A percentile compares a stretch with the other conserved stretches of the same genome.
These are phyloP conservation scores for Musca domestica DNA, from an alignment of 1,140 invertebrate genomes.

Conservation along the genomic window DNA sequence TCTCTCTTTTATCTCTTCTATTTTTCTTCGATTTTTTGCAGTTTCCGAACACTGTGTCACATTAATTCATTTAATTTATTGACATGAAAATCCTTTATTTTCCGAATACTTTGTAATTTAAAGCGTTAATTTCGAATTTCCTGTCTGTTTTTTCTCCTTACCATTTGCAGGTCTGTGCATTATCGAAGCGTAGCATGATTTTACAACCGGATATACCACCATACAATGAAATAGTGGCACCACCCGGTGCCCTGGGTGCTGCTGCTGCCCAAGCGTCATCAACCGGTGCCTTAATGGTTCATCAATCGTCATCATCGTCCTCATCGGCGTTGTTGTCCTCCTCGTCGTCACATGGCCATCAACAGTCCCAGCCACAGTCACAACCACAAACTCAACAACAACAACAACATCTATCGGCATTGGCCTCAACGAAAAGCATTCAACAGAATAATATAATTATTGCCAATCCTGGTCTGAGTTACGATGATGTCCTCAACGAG, in stretches of 20 bases:
- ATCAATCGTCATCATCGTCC: constrained; percentile 2
- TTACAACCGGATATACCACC: constrained; percentile 48
- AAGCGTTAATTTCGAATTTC: no score
- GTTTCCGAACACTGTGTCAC: no score
- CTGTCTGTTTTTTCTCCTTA: background rate
- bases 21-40: no score
- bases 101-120: background rate
- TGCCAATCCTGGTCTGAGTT: constrained; percentile 64
- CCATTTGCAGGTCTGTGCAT: constrained; percentile 63
- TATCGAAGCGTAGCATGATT: constrained; percentile 62
- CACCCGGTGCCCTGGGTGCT: constrained; percentile 30
- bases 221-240: constrained; percentile 42
- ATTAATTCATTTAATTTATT: no score
- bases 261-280: background rate
- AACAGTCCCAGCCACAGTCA: background rate
- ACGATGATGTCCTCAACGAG: constrained; percentile 81
- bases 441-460: constrained; percentile 50
- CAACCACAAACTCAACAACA: constrained; percentile 13
- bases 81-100: no score
- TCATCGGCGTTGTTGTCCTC: background rate
- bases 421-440: constrained; percentile 36
- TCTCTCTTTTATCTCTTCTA: no score
- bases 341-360: background rate
- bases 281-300: constrained; percentile 19
- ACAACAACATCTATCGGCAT: background rate